These are phyloP conservation scores for Sphenopsis melanotis DNA, from an alignment of 2,797 vertebrate genomes.

Conservation along the genomic window DNA sequence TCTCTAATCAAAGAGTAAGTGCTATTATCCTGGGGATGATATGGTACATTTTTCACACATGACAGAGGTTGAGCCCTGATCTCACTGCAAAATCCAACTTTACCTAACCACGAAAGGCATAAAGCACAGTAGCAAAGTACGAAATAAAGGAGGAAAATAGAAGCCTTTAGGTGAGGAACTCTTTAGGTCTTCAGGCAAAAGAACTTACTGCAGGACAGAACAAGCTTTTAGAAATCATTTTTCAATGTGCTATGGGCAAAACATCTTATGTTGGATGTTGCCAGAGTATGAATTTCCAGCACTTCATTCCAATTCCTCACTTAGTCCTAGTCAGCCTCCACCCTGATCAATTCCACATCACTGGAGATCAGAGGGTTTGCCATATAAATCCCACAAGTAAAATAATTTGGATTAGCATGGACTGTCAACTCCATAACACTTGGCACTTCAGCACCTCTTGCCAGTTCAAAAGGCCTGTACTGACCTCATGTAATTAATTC, in stretches of 20 bases:
- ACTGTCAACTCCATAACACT: not conserved
- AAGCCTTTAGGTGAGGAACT: not conserved
- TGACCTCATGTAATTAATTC: not conserved
- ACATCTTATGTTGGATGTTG: not conserved
- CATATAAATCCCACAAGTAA: not conserved
- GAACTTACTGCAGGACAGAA: not conserved
- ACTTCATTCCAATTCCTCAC: not conserved
- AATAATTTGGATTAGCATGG: not conserved
- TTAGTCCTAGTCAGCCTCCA: not conserved
- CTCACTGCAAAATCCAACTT: slow-evolving; percentile 14
- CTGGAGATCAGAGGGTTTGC: not conserved
- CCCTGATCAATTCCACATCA: not conserved
- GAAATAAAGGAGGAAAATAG: slow-evolving; percentile 4
- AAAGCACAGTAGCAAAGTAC: not conserved
- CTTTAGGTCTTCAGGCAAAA: not conserved
- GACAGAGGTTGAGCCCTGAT: slow-evolving; percentile 46
- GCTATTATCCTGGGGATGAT: slow-evolving; percentile 18
- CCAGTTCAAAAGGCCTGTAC: not conserved
- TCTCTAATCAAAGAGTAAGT: slow-evolving; percentile 29
- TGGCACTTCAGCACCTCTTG: not conserved
- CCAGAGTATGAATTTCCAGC: not conserved
- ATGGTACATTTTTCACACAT: slow-evolving; percentile 45
- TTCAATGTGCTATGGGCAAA: not conserved
- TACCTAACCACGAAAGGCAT: not conserved
- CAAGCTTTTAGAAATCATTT: not conserved